phyloP scores from a whole-genome alignment of 2,113 vertebrate genomes.

The Hippocampus guttulatus region DNA sequence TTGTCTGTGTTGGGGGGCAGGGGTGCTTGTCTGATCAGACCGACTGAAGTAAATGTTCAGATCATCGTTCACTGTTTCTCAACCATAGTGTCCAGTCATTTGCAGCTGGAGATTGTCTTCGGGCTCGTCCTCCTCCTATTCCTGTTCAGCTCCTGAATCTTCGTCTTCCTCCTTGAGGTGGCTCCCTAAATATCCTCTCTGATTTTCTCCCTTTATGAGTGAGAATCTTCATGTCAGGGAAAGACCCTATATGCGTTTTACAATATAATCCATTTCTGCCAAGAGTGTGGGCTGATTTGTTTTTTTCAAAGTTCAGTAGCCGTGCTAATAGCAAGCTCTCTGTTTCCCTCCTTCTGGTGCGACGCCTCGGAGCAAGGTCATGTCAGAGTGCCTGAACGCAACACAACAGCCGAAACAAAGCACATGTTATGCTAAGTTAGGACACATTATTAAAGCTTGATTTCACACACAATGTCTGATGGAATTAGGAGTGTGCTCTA shows the following conservation, averaged over 20 bases:
- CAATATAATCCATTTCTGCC: background rate
- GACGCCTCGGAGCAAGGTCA: conserved; percentile 24
- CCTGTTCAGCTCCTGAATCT: background rate
- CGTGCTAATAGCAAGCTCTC: background rate
- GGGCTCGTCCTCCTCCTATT: background rate
- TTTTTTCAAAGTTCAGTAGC: conserved; percentile 22
- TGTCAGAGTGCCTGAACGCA: conserved; percentile 23
- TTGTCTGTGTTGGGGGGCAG: background rate
- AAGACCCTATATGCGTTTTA: background rate
- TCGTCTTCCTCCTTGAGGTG: background rate
- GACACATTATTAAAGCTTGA: conserved; percentile 48
- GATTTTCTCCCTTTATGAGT: background rate
- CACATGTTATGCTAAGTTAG: conserved; percentile 47
- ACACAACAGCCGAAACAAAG: conserved; percentile 40
- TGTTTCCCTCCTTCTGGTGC: conserved; percentile 15
- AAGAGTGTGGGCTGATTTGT: background rate
- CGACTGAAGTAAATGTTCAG: background rate
- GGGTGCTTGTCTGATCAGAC: background rate
- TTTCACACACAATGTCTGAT: conserved; percentile 51
- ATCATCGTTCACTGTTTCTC: background rate
- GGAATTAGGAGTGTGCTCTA: conserved; percentile 49
- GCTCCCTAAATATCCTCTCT: background rate
- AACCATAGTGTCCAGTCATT: background rate
- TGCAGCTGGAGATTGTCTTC: background rate
- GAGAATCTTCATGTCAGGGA: background rate